Evolutionary conservation across 2,113 vertebrate species (phyloP), one percentile per base, ranked within the genome.

Genomic region (Gyps fulvus): DNA sequence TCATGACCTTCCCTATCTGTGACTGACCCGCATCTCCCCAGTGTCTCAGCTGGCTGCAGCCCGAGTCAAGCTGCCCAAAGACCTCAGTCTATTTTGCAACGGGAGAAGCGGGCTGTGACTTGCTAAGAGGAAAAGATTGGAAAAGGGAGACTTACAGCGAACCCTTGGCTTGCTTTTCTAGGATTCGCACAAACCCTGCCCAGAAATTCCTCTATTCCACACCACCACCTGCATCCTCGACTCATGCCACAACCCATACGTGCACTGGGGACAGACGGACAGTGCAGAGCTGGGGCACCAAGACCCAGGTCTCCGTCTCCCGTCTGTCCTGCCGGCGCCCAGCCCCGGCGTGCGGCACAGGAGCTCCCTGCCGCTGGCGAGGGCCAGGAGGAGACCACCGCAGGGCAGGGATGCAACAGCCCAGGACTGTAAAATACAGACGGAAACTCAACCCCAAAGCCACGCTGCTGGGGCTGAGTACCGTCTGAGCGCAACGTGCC

Each of bases 11-110:
- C 80, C 58, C 58, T 4, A 40, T 16, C 38, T 72, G 34, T 3
- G 10, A n/a, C 58, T 47, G 61, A 67, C 42, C 45, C 77, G 13
- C 19, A 13, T 16, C 18, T 16, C 16, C 40, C 65, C 62, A 11
- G 19, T 3, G 42, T 42, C 16, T 45, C 72, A 49, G n/a, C 38
- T 19, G 69, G n/a, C 87, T 57, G 38, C 36, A 55, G 55, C 84
- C 49, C 13, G 2, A 23, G 38, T 47, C 22, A 34, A 36, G 61
- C 63, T 26, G 18, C 63, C 36, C 86, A 34, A 62, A 54, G 36
- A 34, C 25, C 55, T 57, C 0, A 0, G 8, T 61, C 40, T 63
- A 4, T 14, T 84, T 21, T 31, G 69, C 0, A 6, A 31, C 6
- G 1, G 59, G 45, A 82, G 63, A 89, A 73, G 55, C 5, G 8